Evolutionary conservation across 37 sponge, comb jelly and placozoan species (phyloP).

Genomic region (Ianthella basta): DNA sequence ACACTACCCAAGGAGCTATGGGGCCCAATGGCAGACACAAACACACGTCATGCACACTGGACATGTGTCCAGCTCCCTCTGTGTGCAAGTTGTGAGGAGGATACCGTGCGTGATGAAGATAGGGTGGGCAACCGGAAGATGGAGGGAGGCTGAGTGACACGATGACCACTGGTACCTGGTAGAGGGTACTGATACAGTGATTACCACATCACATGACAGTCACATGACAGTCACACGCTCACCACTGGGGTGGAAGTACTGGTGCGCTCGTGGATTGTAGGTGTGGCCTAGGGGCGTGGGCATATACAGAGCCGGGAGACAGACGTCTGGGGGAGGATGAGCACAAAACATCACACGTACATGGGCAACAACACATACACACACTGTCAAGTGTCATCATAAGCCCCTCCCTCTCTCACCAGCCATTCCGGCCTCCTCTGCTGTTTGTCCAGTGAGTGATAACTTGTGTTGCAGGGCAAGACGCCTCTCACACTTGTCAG

Average conservation of each 20-base stretch:
- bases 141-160: constrained; percentile 79
- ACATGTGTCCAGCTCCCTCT: no score
- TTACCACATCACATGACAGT: neutral
- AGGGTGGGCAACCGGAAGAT: constrained; percentile 67
- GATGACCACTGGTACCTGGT: constrained; percentile 20
- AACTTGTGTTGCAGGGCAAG: constrained; percentile 70
- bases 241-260: constrained; percentile 89
- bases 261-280: constrained; percentile 80
- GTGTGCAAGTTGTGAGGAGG: neutral
- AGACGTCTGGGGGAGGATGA: constrained; percentile 54
- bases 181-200: neutral
- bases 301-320: constrained; percentile 87
- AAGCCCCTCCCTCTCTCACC: constrained; percentile 36
- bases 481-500: constrained; percentile 70
- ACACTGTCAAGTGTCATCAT: neutral
- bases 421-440: constrained; percentile 43
- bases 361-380: neutral
- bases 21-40: no score
- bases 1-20: neutral
- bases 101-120: constrained; percentile 18
- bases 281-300: constrained; percentile 58
- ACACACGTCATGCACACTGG: no score
- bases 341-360: neutral
- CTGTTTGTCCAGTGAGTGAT: constrained; percentile 28
- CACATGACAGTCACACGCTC: constrained; percentile 1